A percentile compares a stretch with the other conserved stretches of the same genome.
Evolutionary conservation across 2,888 invertebrate genomes (phyloP).

Genomic region (Polyommatus iphigenia): DNA sequence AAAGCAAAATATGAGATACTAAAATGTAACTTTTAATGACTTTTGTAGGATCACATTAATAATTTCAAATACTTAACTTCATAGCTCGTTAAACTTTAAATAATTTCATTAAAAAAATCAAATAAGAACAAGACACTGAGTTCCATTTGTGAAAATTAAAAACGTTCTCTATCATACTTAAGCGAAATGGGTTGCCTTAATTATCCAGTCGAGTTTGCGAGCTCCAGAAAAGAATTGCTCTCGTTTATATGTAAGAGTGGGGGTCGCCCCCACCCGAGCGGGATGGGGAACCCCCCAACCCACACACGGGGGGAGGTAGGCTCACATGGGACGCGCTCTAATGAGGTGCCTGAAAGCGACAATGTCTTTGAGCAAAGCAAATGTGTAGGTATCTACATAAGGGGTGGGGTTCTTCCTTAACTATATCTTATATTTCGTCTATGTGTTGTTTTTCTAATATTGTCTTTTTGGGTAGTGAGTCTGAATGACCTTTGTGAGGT

Average conservation of each 20-base stretch:
- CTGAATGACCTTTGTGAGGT: not conserved
- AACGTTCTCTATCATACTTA: conserved; percentile 30
- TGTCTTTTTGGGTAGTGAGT: not conserved
- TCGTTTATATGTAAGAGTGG: conserved; percentile 58
- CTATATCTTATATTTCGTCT: conserved; percentile 42
- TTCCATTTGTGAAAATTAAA: conserved; percentile 30
- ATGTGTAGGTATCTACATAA: conserved; percentile 76
- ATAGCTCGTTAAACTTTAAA: not conserved
- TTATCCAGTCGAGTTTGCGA: conserved; percentile 77
- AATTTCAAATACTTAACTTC: not conserved
- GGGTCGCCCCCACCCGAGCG: conserved; percentile 35
- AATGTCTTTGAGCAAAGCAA: conserved; percentile 80
- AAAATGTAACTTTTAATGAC: not conserved
- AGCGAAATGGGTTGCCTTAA: conserved; percentile 64
- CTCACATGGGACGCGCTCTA: conserved; percentile 80
- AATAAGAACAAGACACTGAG: not conserved
- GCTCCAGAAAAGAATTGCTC: conserved; percentile 75
- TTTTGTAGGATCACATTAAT: not conserved
- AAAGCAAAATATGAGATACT: too few species aligned
- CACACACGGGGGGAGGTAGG: conserved; percentile 56
- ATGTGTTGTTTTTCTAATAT: conserved; percentile 6
- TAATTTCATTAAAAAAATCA: not conserved
- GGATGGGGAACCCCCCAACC: conserved; percentile 34
- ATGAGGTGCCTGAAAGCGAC: conserved; percentile 81
- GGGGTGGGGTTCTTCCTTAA: conserved; percentile 63